Base-by-base conservation (phyloP, 2,113 vertebrate species). In the Casuarius casuarius region DNA sequence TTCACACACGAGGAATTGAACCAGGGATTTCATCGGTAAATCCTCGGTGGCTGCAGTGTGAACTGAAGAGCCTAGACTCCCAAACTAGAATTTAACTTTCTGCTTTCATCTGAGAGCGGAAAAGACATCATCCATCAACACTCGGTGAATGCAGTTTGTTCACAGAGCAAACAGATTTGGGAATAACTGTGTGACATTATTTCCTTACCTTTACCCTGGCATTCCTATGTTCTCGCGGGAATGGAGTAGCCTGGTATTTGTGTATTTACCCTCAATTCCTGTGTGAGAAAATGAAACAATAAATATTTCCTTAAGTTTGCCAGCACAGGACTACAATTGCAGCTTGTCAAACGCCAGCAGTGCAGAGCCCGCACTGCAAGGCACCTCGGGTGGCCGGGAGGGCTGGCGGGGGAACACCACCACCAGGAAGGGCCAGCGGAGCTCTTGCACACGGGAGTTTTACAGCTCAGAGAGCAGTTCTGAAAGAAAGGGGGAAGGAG, bases 211-310 rank as follows among this genome's bases (percentile, higher is more conserved):
- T 52, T 79, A 63, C 61, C n/a, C 54, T n/a, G 12, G 20, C 28
- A 10, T 9, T 78, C 86, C 31, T 6, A 11, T 0, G 1, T 13
- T 73, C 46, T 5, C 6, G 31, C 68, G 42, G 66, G 28, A 46
- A 3, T 3, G 13, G 40, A 86, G 46, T 3, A 51, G 9, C 10
- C 42, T 40, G 26, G 8, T 5, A 3, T 10, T 38, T 4, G 5
- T 3, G 5, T 5, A 3, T 9, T 42, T 4, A 5, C 4, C 2
- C 16, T 33, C 14, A 42, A 9, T 8, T 8, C 14, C 33, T 7
- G 16, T 1, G 14, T 4, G 35, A 75, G 21, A 5, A 74, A 77
- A 84, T 51, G 15, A 61, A 54, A 25, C 3, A 4, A 0, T 33
- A 19, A 6, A 12, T 9, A 42, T 42, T 42, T 56, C 58, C 38